A percentile compares a stretch with the other conserved stretches of the same genome.
Conservation (phyloP, 2,888 invertebrate species). For the Empis stercorea region DNA sequence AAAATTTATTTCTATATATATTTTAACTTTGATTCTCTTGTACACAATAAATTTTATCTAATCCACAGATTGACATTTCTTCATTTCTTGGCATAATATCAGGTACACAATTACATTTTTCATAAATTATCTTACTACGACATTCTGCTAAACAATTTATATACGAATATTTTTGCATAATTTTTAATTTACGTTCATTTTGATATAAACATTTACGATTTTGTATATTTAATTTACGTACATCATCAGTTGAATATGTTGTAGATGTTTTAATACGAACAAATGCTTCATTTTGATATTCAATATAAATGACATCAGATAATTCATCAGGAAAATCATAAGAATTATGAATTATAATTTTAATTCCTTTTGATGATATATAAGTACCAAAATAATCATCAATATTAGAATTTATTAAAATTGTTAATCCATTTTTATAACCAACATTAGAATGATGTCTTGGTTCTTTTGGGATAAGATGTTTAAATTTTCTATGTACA, state of each 20-base stretch:
- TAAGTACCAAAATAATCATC: slow-evolving; percentile 46
- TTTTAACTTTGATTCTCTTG: slow-evolving; percentile 16
- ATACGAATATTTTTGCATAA: slow-evolving; percentile 42
- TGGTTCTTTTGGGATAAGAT: slow-evolving; percentile 28
- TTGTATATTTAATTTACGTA: slow-evolving; percentile 35
- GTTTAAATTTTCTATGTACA: slow-evolving; percentile 12
- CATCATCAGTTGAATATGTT: slow-evolving; percentile 43
- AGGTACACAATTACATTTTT: slow-evolving; percentile 46
- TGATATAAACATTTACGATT: slow-evolving; percentile 45
- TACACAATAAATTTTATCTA: slow-evolving; percentile 20
- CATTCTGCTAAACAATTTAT: slow-evolving; percentile 51
- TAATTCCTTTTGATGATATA: slow-evolving; percentile 42
- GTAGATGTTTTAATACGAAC: slow-evolving; percentile 45
- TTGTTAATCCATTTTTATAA: slow-evolving; percentile 46
- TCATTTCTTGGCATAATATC: slow-evolving; percentile 38
- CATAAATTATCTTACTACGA: slow-evolving; percentile 36
- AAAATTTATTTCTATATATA: too few species aligned
- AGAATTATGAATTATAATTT: slow-evolving; percentile 48
- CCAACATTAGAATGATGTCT: slow-evolving; percentile 48
- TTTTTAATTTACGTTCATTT: slow-evolving; percentile 36
- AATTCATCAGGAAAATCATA: slow-evolving; percentile 45
- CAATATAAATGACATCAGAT: slow-evolving; percentile 41
- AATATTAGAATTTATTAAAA: slow-evolving; percentile 40
- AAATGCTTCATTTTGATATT: slow-evolving; percentile 40
- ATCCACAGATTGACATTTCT: slow-evolving; percentile 16